Conservation (phyloP, 2,113 vertebrate species). For the Ceyx cyanopectus region DNA sequence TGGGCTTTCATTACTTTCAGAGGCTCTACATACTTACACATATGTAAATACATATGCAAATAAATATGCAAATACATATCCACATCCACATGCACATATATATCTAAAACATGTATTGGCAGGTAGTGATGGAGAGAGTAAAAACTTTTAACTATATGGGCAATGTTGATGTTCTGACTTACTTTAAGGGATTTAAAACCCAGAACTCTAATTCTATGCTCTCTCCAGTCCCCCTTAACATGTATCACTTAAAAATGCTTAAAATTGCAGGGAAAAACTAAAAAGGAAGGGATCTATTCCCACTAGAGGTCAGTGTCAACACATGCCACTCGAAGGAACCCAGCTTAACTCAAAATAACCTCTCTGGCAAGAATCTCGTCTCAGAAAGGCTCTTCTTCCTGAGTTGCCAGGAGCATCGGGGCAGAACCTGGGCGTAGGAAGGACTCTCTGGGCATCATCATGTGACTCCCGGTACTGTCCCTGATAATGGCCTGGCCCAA, state of each 20-base stretch:
- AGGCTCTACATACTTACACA: neutral
- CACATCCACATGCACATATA: neutral
- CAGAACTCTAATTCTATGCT: neutral
- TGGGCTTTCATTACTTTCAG: neutral
- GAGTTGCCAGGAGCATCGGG: neutral
- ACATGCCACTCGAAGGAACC: neutral
- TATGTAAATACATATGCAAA: neutral
- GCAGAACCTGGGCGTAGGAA: neutral
- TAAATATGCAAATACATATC: neutral
- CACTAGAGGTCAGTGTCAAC: slow-evolving; percentile 59
- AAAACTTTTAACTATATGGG: neutral
- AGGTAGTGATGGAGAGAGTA: neutral
- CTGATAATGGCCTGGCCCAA: neutral
- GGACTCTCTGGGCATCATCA: neutral
- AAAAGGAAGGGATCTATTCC: neutral
- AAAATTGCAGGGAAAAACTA: neutral
- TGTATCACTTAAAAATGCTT: neutral
- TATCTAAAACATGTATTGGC: neutral
- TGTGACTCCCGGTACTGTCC: neutral
- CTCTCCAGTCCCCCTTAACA: neutral
- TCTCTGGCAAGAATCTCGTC: neutral
- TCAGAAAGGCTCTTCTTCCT: neutral
- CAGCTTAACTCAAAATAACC: neutral
- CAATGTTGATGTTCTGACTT: neutral
- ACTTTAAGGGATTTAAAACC: neutral